phyloP scores from a whole-genome alignment of 64 coral and sea anemone species.

The Montipora cactus region DNA sequence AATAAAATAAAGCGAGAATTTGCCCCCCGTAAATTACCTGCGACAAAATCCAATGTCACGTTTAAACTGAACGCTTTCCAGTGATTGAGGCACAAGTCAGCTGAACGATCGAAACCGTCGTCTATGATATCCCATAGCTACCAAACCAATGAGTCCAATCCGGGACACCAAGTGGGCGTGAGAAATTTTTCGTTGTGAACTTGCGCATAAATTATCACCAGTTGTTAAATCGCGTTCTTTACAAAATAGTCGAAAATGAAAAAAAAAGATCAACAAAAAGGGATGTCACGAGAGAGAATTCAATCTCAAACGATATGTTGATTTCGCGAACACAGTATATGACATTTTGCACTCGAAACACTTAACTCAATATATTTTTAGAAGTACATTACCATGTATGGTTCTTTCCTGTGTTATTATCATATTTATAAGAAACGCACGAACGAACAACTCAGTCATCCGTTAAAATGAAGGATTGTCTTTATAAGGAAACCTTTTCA shows the following conservation, averaged over 20 bases:
- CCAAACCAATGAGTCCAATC: not conserved
- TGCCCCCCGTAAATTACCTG: not conserved
- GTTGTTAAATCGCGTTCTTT: not conserved
- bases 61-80: not conserved
- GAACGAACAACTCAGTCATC: not conserved
- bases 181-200: not conserved
- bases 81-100: not conserved
- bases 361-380: not conserved
- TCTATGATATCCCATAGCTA: no score
- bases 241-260: not conserved
- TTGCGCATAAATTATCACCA: slow-evolving; percentile 1
- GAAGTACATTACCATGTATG: not conserved
- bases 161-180: slow-evolving; percentile 44
- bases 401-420: not conserved
- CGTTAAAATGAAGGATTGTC: not conserved
- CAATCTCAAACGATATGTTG: not conserved
- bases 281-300: not conserved
- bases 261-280: not conserved
- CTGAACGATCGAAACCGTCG: not conserved
- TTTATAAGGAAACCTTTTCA: not conserved
- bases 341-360: not conserved
- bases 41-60: not conserved
- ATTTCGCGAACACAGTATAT: not conserved
- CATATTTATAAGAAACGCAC: not conserved
- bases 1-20: no score